Base-by-base conservation (phyloP, 2,113 vertebrate genomes). In the Lynx canadensis region DNA sequence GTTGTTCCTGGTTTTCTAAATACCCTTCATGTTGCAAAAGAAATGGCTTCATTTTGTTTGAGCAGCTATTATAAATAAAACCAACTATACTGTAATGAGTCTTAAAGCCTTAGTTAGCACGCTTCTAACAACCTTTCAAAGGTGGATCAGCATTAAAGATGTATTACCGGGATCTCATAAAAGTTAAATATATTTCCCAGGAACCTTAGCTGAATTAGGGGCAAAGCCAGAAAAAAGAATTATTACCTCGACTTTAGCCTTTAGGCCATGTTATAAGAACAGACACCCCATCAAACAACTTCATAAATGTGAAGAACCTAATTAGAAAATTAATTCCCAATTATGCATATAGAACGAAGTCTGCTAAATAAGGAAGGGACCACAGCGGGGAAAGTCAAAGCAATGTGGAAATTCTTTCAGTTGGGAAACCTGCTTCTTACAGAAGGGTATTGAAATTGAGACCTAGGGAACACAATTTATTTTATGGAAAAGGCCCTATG, bases 271-370 rank as follows among this genome's bases (percentile, higher is more conserved):
- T 87, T 97, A 87, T 21, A 97, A 94, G 97, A 96, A 96, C 81
- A 95, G 97, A 97, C 71, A 96, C 85, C 85, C 95, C 94, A 97
- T 98, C 97, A 97, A 96, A 98, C 95, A 97, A 98, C 97, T 97
- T 98, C 97, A 97, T 97, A 97, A 98, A 97, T 93, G 97, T 85
- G 90, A 95, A 87, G 95, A 97, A 95, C 71, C 97, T 97, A 97
- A 98, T 97, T 98, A 98, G 96, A 98, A 98, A 98, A 98, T 97
- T 95, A 98, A 98, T 98, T 98, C 86, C 94, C 96, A 98, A 97
- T 97, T 98, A 97, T 97, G 96, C 95, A 97, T 68, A 92, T 80
- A 48, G 95, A 96, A 96, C 15, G 29, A 88, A 97, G 78, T 92
- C 81, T 96, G 96, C 94, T 96, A 97, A 97, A 97, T 97, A 89